phyloP scores from a whole-genome alignment of 2,113 vertebrate genomes.

The Ceuthmochares aereus region DNA sequence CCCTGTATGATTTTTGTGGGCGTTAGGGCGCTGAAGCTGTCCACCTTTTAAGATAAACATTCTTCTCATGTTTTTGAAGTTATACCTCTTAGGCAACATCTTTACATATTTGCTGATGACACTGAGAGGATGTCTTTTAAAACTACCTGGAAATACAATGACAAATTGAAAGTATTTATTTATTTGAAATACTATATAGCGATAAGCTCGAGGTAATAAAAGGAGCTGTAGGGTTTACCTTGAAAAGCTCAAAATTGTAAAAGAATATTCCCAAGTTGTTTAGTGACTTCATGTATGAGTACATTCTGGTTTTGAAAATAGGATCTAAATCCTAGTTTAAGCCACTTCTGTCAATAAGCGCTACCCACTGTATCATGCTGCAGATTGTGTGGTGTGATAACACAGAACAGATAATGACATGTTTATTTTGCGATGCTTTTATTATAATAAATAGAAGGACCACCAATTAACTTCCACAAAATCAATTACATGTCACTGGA shows the following conservation, averaged over 20 bases:
- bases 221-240: not conserved
- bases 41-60: not conserved
- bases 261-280: not conserved
- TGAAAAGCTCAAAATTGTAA: not conserved
- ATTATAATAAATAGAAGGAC: slow-evolving; percentile 60
- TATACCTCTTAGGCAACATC: not conserved
- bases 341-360: not conserved
- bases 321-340: not conserved
- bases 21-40: not conserved
- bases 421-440: slow-evolving; percentile 46
- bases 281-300: not conserved
- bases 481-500: not conserved
- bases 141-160: not conserved
- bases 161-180: not conserved
- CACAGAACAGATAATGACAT: not conserved
- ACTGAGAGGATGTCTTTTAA: not conserved
- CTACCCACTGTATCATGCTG: not conserved
- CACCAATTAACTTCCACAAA: not conserved
- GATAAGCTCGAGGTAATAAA: not conserved
- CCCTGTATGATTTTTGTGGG: accelerated
- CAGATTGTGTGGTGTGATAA: not conserved
- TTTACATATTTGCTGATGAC: not conserved
- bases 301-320: not conserved
- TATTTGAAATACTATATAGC: not conserved
- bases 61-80: not conserved